Evolutionary conservation across 2,113 vertebrate genomes (phyloP).

Genomic region (Cricetomys ansorgei): DNA sequence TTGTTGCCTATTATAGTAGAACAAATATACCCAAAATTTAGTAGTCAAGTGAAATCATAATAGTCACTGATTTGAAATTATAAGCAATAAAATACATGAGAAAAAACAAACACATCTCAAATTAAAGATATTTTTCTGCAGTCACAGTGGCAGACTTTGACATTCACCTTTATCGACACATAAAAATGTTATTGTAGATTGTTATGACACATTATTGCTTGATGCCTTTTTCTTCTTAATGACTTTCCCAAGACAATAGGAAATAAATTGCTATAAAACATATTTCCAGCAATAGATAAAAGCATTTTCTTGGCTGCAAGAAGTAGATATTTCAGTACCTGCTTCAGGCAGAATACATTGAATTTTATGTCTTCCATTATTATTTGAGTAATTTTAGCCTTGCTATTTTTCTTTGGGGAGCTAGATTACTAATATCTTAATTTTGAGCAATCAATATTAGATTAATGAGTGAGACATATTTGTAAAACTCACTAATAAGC

Average conservation of each 20-base stretch:
- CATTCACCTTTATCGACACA: slow-evolving; percentile 57
- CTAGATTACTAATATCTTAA: slow-evolving; percentile 58
- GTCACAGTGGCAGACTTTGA: not conserved
- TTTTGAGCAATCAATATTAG: slow-evolving; percentile 55
- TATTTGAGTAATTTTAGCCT: slow-evolving; percentile 46
- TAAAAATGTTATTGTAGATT: slow-evolving; percentile 51
- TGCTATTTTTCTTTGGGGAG: slow-evolving; percentile 24
- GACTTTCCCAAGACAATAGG: slow-evolving; percentile 51
- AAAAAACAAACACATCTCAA: slow-evolving; percentile 14
- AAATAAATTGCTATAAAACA: slow-evolving; percentile 62
- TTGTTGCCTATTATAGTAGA: not conserved
- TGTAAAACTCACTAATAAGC: not conserved
- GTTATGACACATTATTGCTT: slow-evolving; percentile 55
- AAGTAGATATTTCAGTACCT: slow-evolving; percentile 64
- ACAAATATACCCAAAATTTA: not conserved
- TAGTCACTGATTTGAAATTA: not conserved
- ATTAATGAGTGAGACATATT: slow-evolving; percentile 48
- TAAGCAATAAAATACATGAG: not conserved
- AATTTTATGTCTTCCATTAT: slow-evolving; percentile 53
- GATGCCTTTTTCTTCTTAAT: slow-evolving; percentile 60
- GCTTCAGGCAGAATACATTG: slow-evolving; percentile 55
- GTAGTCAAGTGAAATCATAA: not conserved
- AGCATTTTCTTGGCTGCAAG: slow-evolving; percentile 57
- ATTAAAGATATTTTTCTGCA: slow-evolving; percentile 15
- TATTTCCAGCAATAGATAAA: slow-evolving; percentile 69